These are phyloP conservation scores for Vidua macroura DNA, from an alignment of 2,113 vertebrate species.

Conservation along the genomic window DNA sequence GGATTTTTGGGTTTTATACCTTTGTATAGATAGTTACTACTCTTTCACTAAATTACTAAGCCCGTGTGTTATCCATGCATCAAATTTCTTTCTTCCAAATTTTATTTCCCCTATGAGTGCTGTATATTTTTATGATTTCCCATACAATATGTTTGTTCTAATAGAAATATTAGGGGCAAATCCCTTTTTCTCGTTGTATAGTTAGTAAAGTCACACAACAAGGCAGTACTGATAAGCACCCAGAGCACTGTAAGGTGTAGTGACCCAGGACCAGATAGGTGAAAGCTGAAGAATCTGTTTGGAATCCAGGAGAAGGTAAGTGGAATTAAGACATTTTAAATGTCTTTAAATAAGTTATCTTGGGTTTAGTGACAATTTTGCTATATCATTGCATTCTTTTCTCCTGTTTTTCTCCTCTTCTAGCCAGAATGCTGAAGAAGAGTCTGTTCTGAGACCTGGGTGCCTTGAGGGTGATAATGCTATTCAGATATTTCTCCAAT, in stretches of 20 bases:
- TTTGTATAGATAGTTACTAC: background rate
- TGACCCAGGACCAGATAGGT: background rate
- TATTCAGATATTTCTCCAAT: conserved; percentile 5
- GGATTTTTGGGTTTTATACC: background rate
- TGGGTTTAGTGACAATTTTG: background rate
- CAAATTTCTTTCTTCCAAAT: background rate
- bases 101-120: background rate
- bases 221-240: background rate
- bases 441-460: conserved; percentile 4
- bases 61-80: background rate
- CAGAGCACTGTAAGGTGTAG: background rate
- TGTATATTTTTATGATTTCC: background rate
- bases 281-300: conserved; percentile 39
- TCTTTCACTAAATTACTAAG: background rate
- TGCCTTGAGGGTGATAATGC: conserved; percentile 10
- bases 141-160: background rate
- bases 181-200: background rate
- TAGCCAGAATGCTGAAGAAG: conserved; percentile 17
- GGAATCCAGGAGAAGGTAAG: conserved; percentile 31
- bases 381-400: conserved; percentile 32
- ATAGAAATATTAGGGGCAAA: background rate
- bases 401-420: conserved; percentile 22
- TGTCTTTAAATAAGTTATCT: background rate
- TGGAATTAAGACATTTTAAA: background rate
- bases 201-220: background rate